Conservation (phyloP, 2,888 invertebrate species). For the Plutella xylostella region DNA sequence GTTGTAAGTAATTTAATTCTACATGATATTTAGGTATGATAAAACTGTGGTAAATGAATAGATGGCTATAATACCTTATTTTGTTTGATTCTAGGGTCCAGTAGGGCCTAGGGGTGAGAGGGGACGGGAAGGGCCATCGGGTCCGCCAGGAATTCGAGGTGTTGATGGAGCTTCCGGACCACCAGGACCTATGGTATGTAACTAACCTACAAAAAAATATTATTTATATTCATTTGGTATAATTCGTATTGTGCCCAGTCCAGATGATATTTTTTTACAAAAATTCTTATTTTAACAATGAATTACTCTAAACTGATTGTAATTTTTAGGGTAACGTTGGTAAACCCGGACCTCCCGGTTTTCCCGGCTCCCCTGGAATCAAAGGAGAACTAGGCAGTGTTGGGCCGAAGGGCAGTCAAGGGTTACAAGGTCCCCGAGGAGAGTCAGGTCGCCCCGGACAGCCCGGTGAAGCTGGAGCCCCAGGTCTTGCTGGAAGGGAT, state of each 20-base stretch:
- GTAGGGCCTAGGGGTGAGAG: conserved; percentile 85
- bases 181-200: conserved; percentile 77
- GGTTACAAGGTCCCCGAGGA: conserved; percentile 83
- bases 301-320: too few relatives aligned
- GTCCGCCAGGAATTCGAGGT: conserved; percentile 81
- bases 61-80: too few relatives aligned
- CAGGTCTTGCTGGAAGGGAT: conserved; percentile 83
- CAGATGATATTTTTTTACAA: too few relatives aligned
- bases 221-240: too few relatives aligned
- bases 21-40: too few relatives aligned
- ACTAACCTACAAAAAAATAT: too few relatives aligned
- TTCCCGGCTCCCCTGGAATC: conserved; percentile 83
- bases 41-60: too few relatives aligned
- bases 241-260: too few relatives aligned
- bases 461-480: conserved; percentile 80
- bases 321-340: conserved; percentile 77
- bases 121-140: conserved; percentile 85
- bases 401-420: conserved; percentile 86
- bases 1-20: conserved; percentile 62
- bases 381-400: conserved; percentile 83
- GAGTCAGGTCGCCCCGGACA: conserved; percentile 84
- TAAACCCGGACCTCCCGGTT: conserved; percentile 87
- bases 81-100: conserved; percentile 70
- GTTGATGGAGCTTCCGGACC: conserved; percentile 83
- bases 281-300: too few relatives aligned